These are phyloP conservation scores for Scolanthus callimorphus DNA, from an alignment of 92 coral and sea anemone species.

Conservation along the genomic window DNA sequence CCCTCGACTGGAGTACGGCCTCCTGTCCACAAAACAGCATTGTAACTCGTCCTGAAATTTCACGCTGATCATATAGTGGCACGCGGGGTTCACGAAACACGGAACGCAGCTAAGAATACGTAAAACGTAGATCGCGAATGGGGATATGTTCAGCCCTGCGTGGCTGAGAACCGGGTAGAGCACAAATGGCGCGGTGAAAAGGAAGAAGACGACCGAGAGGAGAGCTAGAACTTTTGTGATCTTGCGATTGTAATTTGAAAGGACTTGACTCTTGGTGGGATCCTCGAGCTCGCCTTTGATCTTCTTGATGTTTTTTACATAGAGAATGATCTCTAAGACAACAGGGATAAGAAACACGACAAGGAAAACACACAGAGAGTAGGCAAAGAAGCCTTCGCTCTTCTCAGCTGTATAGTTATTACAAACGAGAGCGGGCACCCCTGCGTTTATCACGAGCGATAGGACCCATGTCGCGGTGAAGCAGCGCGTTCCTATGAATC, in stretches of 20 bases:
- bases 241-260: conserved; percentile 12
- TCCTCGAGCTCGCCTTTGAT: conserved; percentile 11
- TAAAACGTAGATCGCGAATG: conserved; percentile 10
- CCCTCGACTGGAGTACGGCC: background rate
- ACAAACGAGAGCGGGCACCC: conserved; percentile 44
- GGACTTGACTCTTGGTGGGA: conserved; percentile 1
- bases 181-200: conserved; percentile 12
- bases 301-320: conserved; percentile 5
- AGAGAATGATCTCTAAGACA: conserved; percentile 6
- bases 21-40: conserved; percentile 8
- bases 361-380: background rate
- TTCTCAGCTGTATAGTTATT: conserved; percentile 9
- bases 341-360: background rate
- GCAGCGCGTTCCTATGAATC: conserved; percentile 3
- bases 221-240: conserved; percentile 23
- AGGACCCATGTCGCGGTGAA: conserved; percentile 21
- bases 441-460: conserved; percentile 30
- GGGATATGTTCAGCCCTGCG: background rate
- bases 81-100: conserved; percentile 20
- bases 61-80: conserved; percentile 23
- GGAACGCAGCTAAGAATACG: conserved; percentile 20
- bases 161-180: conserved; percentile 9
- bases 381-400: conserved; percentile 3
- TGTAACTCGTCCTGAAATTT: conserved; percentile 27
- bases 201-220: conserved; percentile 13